Conservation (phyloP, 30 jellyfish, hydroid and myxozoan genomes). For the Calvadosia cruxmelitensis region DNA sequence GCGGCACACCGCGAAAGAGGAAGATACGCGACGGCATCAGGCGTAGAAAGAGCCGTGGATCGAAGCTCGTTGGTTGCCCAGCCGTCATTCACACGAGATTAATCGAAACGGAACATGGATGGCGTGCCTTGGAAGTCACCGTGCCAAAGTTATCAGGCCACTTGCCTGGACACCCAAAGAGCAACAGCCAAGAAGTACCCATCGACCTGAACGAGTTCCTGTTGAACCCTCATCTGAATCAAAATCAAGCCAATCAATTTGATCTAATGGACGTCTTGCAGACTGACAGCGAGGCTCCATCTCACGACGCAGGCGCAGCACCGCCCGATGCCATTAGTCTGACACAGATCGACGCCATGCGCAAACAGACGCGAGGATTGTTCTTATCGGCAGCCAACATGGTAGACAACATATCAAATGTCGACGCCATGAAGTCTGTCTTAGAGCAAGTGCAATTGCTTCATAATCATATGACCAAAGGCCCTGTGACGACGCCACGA, state of each 20-base stretch:
- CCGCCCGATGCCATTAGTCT: not conserved
- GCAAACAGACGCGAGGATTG: slow-evolving; percentile 34
- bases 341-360: not conserved
- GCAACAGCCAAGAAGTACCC: slow-evolving; percentile 23
- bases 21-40: slow-evolving; percentile 67
- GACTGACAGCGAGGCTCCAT: slow-evolving; percentile 4
- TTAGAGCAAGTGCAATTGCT: slow-evolving; percentile 43
- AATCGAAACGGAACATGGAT: slow-evolving; percentile 79
- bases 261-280: slow-evolving; percentile 20
- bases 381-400: slow-evolving; percentile 49
- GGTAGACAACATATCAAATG: slow-evolving; percentile 35
- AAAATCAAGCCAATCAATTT: slow-evolving; percentile 28
- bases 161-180: slow-evolving; percentile 84
- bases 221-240: slow-evolving; percentile 27
- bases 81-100: slow-evolving; percentile 96
- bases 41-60: slow-evolving; percentile 88
- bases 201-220: slow-evolving; percentile 29
- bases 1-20: slow-evolving; percentile 92
- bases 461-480: slow-evolving; percentile 11
- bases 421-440: slow-evolving; percentile 36
- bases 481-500: not conserved
- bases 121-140: slow-evolving; percentile 90
- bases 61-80: slow-evolving; percentile 89
- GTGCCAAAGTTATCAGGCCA: slow-evolving; percentile 91
- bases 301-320: slow-evolving; percentile 1